Conservation (phyloP, 2,888 invertebrate genomes). For the Heliconius ismenius region DNA sequence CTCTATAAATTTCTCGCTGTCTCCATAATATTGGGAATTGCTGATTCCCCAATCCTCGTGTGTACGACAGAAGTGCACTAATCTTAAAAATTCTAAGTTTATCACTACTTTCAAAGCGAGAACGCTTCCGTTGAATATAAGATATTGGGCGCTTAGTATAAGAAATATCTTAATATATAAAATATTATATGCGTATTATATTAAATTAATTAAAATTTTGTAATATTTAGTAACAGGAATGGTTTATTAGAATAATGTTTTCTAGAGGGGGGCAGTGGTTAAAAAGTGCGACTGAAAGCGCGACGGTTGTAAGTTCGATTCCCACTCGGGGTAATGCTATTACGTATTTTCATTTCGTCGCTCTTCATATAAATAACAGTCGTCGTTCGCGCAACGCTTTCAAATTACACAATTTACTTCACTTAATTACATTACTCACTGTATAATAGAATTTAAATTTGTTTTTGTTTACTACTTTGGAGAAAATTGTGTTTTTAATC, state of each 20-base stretch:
- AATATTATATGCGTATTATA: neutral
- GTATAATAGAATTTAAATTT: neutral
- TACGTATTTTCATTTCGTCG: too few relatives aligned
- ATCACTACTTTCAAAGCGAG: conserved; percentile 47
- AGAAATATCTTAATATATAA: neutral
- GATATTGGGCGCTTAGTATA: conserved; percentile 5
- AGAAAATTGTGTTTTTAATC: neutral
- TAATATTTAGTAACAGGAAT: too few relatives aligned
- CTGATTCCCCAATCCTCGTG: conserved; percentile 67
- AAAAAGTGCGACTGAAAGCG: too few relatives aligned
- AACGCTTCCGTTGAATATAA: conserved; percentile 8
- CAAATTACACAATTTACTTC: neutral
- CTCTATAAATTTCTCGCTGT: neutral
- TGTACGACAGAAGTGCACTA: conserved; percentile 56
- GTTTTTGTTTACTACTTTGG: conserved; percentile 1
- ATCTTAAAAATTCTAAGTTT: conserved; percentile 66
- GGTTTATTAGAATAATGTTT: too few relatives aligned
- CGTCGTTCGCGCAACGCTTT: neutral
- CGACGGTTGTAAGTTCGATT: too few relatives aligned
- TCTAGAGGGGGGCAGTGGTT: too few relatives aligned
- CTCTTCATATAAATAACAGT: neutral
- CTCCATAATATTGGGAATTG: neutral
- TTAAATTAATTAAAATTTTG: neutral
- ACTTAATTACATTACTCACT: neutral
- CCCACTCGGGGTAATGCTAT: too few relatives aligned